A percentile compares a stretch with the other conserved stretches of the same genome.
phyloP scores from a whole-genome alignment of 2,888 invertebrate species.

The Limnephilus lunatus region DNA sequence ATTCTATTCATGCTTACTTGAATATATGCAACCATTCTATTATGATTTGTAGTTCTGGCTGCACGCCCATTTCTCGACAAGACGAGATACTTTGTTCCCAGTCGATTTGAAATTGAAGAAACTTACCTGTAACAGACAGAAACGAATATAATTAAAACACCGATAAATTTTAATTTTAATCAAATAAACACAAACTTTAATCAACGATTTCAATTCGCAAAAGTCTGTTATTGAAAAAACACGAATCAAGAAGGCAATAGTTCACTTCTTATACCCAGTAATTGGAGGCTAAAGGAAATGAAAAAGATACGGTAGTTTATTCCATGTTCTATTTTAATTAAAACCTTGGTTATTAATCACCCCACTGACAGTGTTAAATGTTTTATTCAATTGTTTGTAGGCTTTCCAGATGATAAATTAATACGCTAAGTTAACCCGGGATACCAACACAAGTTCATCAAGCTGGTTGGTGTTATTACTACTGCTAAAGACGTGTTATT shows the following conservation, averaged over 20 bases:
- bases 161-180: background rate
- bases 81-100: background rate
- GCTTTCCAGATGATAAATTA: constrained; percentile 55
- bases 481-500: constrained; percentile 37
- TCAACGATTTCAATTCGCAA: background rate
- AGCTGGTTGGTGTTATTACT: background rate
- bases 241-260: background rate
- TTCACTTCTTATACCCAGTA: background rate
- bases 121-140: background rate
- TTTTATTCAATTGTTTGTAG: constrained; percentile 49
- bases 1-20: background rate
- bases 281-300: constrained; percentile 1
- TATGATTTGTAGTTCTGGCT: background rate
- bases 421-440: constrained; percentile 41
- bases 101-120: background rate
- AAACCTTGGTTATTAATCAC: constrained; percentile 46
- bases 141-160: background rate
- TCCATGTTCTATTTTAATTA: constrained; percentile 30
- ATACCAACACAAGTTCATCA: constrained; percentile 40
- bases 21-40: background rate
- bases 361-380: constrained; percentile 52
- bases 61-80: background rate
- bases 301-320: constrained; percentile 10
- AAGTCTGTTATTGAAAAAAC: background rate
- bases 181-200: background rate